A percentile compares a stretch with the other conserved stretches of the same genome.
Conservation (phyloP, 92 coral and sea anemone genomes). For the Palythoa caribaeorum region DNA sequence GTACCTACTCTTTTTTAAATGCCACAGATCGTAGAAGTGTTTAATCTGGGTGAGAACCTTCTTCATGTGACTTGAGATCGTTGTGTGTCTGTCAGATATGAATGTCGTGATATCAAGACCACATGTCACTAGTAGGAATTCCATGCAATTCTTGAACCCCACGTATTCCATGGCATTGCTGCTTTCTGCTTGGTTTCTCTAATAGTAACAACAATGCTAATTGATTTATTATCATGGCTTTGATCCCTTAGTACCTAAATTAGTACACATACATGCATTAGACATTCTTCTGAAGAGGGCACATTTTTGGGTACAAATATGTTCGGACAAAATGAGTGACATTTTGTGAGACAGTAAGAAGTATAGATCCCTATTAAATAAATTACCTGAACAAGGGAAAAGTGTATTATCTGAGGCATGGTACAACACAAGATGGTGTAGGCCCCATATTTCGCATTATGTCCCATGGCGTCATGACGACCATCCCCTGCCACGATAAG, state of each 20-base stretch:
- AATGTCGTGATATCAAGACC: constrained; percentile 38
- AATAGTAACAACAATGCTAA: not conserved
- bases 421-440: constrained; percentile 23
- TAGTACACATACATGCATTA: not conserved
- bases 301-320: not conserved
- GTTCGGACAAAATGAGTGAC: not conserved
- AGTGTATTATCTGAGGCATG: not conserved
- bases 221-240: not conserved
- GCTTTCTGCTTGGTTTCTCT: constrained; percentile 57
- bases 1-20: constrained; percentile 46
- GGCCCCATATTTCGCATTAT: constrained; percentile 14
- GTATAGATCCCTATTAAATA: not conserved
- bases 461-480: not conserved
- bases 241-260: not conserved
- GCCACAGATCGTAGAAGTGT: constrained; percentile 44
- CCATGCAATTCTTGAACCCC: constrained; percentile 54
- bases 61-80: constrained; percentile 48
- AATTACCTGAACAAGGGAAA: constrained; percentile 20
- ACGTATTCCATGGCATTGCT: constrained; percentile 56
- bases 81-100: constrained; percentile 45
- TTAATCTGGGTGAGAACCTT: constrained; percentile 31
- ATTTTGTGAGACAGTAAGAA: not conserved
- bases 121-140: constrained; percentile 19
- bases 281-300: not conserved
- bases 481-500: not conserved